Conservation (phyloP, 1,140 invertebrate genomes). For the Bombus soroeensis region DNA sequence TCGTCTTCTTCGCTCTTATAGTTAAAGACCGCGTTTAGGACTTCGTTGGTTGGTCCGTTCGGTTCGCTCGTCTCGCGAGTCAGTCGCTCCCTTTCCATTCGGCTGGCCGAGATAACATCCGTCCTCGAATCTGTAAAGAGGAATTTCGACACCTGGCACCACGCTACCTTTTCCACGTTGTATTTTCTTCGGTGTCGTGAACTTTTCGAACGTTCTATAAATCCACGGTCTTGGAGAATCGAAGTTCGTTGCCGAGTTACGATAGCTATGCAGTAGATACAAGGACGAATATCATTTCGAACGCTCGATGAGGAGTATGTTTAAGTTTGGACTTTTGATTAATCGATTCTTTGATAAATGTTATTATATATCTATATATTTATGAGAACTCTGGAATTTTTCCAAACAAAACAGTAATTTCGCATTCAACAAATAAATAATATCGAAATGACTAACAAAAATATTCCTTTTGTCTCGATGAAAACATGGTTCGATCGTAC, state of each 20-base stretch:
- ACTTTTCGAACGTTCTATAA: not conserved
- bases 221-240: not conserved
- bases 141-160: not conserved
- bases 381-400: not conserved
- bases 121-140: not conserved
- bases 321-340: not conserved
- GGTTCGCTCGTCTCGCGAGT: constrained; percentile 19
- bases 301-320: not conserved
- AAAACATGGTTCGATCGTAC: not conserved
- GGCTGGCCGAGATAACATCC: not conserved
- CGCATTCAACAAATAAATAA: constrained; percentile 35
- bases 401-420: not conserved
- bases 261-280: not conserved
- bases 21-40: constrained; percentile 65
- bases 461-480: not conserved
- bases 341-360: not conserved
- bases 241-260: too few species aligned
- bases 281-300: not conserved
- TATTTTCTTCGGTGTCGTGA: not conserved
- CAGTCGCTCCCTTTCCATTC: not conserved
- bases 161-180: too few species aligned
- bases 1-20: constrained; percentile 55
- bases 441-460: constrained; percentile 13
- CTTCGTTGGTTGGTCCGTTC: constrained; percentile 60
- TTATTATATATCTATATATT: not conserved